Conservation (phyloP, 2,888 invertebrate species). For the Aphodius granarius region DNA sequence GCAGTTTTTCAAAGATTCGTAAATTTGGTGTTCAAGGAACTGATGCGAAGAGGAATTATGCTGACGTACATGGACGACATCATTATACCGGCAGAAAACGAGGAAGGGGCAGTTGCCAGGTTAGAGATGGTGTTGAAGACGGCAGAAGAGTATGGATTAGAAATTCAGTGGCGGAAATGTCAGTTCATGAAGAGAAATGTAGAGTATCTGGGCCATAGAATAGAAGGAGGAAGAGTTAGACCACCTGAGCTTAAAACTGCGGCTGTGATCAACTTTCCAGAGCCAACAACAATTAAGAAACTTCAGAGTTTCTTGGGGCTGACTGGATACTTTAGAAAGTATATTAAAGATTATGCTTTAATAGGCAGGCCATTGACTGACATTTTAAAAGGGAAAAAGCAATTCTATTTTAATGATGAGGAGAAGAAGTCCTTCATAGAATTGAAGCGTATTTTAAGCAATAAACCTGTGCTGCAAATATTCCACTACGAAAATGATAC, state of each 20-base stretch:
- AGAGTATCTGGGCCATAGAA: conserved; percentile 1
- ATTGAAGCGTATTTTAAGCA: too few species aligned
- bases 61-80: conserved; percentile 32
- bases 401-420: too few species aligned
- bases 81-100: conserved; percentile 23
- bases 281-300: background rate
- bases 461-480: too few species aligned
- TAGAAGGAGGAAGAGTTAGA: background rate
- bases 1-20: conserved; percentile 32
- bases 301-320: conserved; percentile 32
- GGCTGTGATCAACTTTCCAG: background rate
- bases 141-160: background rate
- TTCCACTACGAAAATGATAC: too few species aligned
- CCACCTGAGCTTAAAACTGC: background rate
- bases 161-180: background rate
- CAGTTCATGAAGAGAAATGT: background rate
- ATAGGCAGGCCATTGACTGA: conserved; percentile 24
- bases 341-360: too few species aligned
- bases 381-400: background rate
- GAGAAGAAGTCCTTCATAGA: too few species aligned
- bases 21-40: conserved; percentile 23
- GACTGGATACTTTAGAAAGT: conserved; percentile 46
- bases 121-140: background rate
- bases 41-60: conserved; percentile 18
- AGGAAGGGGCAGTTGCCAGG: background rate